Conservation (phyloP, 2,797 vertebrate species). For the Hemibagrus guttatus region DNA sequence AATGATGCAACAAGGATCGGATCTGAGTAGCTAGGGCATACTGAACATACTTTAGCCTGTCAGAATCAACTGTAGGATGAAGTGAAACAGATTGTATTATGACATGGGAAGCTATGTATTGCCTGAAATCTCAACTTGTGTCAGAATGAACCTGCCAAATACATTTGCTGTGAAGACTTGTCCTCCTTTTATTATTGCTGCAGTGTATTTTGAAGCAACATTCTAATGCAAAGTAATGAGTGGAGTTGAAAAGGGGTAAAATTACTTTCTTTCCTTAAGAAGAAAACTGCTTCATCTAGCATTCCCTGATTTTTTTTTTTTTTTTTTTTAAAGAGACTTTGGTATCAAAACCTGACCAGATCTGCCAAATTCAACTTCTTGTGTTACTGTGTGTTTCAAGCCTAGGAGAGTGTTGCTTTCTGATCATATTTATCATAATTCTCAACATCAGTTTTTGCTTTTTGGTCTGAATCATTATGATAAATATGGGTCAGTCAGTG, state of each 20-base stretch:
- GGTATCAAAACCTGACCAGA: no score
- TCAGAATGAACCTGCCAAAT: conserved; percentile 24
- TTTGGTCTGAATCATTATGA: not conserved
- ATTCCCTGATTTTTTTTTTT: not conserved
- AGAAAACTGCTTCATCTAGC: not conserved
- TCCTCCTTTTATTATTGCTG: conserved; percentile 28
- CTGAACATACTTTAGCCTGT: conserved; percentile 25
- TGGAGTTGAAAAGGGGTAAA: not conserved
- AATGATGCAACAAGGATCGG: not conserved
- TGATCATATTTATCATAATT: not conserved
- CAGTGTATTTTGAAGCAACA: not conserved
- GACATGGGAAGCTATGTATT: not conserved
- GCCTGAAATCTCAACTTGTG: not conserved
- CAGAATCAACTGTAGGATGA: conserved; percentile 16
- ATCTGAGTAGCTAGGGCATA: not conserved
- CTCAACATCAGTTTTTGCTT: not conserved
- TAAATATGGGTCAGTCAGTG: not conserved
- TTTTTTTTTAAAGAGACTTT: not conserved
- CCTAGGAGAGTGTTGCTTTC: not conserved
- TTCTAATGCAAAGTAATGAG: conserved; percentile 3
- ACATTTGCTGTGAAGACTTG: conserved; percentile 45
- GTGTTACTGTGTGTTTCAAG: not conserved
- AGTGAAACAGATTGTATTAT: conserved; percentile 24
- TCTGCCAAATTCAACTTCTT: not conserved
- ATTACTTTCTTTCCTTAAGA: not conserved